Conservation (phyloP, 2,797 vertebrate species). For the Phataginus tetradactyla region DNA sequence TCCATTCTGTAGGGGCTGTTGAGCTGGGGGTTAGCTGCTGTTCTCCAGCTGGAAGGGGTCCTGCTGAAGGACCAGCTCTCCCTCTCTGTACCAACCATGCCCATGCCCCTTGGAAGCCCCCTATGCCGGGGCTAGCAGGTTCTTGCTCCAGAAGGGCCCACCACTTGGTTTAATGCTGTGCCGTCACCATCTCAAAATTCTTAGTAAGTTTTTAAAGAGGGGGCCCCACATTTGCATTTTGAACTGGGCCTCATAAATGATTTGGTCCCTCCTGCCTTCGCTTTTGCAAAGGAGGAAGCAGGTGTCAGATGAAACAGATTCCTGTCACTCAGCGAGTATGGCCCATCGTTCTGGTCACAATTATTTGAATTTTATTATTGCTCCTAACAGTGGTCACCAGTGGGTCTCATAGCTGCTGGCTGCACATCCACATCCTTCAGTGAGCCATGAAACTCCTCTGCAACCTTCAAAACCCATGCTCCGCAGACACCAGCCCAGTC, state of each 20-base stretch:
- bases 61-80: background rate
- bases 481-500: background rate
- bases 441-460: background rate
- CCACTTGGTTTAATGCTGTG: background rate
- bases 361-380: background rate
- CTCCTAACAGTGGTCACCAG: background rate
- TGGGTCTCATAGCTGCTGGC: background rate
- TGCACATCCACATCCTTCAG: no score
- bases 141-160: background rate
- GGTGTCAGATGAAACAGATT: background rate
- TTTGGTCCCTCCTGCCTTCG: background rate
- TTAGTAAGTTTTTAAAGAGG: background rate
- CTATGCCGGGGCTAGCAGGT: background rate
- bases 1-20: background rate
- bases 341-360: background rate
- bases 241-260: background rate
- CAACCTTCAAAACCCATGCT: background rate
- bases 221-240: background rate
- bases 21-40: background rate
- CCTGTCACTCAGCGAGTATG: background rate
- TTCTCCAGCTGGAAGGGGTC: background rate
- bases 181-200: background rate
- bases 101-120: background rate
- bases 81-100: background rate
- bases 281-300: background rate